Evolutionary conservation across 1,140 invertebrate genomes (phyloP).

Genomic region (Meloidogyne chitwoodi): DNA sequence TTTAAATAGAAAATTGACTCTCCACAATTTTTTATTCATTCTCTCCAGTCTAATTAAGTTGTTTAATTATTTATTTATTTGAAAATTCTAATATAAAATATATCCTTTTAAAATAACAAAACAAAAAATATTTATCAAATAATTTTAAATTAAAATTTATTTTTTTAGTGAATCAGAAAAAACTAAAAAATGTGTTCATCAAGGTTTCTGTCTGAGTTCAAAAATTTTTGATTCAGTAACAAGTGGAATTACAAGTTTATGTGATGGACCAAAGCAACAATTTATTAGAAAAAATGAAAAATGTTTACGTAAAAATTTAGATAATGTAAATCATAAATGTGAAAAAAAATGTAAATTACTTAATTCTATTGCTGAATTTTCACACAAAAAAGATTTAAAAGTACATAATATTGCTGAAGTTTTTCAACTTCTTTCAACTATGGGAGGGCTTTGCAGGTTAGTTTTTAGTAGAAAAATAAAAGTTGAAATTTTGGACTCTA

Average conservation of each 20-base stretch:
- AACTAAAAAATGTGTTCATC: slow-evolving; percentile 3
- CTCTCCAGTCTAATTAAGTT: no score
- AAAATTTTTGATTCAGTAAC: slow-evolving; percentile 8
- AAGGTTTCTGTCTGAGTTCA: not conserved
- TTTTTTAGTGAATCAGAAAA: slow-evolving; percentile 2
- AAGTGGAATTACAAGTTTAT: not conserved
- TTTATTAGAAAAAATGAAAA: slow-evolving; percentile 6
- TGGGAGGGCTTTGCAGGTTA: not conserved
- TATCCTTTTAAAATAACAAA: no score
- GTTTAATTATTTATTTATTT: no score
- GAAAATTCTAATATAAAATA: no score
- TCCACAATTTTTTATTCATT: no score
- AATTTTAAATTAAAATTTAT: not conserved
- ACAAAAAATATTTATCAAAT: not conserved
- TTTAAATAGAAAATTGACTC: no score
- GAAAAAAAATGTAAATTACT: slow-evolving; percentile 13
- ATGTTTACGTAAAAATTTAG: not conserved
- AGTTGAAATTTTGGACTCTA: not conserved
- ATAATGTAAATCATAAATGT: slow-evolving; percentile 8
- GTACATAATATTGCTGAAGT: not conserved
- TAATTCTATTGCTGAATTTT: slow-evolving; percentile 11
- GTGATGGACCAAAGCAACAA: not conserved
- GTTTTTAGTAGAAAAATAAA: not conserved
- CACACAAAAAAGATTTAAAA: not conserved
- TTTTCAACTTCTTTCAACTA: not conserved